Evolutionary conservation across 2,113 vertebrate genomes (phyloP).

Genomic region (Carettochelys insculpta): DNA sequence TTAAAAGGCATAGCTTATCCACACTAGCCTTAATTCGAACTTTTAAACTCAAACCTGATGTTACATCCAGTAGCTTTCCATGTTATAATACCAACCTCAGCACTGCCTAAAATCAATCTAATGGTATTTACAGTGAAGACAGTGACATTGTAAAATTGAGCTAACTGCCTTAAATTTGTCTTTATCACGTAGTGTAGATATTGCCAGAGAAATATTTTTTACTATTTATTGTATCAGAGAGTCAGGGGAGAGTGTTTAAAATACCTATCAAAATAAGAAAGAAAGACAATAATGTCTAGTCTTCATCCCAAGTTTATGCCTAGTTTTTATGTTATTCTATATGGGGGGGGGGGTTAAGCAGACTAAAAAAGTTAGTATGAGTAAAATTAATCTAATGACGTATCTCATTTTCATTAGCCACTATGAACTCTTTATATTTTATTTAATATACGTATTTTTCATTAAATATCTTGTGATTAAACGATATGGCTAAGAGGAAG

Average conservation of each 20-base stretch:
- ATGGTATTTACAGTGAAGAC: no score
- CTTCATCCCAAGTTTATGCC: neutral
- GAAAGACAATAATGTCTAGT: neutral
- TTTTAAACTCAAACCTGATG: no score
- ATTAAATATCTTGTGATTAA: neutral
- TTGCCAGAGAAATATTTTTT: slow-evolving; percentile 9
- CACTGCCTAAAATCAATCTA: no score
- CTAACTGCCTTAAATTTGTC: no score
- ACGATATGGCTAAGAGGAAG: neutral
- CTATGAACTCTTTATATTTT: neutral
- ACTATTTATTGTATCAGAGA: neutral
- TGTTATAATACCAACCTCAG: no score
- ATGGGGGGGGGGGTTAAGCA: neutral
- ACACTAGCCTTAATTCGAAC: no score
- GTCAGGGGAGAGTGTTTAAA: neutral
- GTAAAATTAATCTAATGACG: neutral
- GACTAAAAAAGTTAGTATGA: neutral
- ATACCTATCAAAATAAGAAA: neutral
- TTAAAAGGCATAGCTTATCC: no score
- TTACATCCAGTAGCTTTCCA: no score
- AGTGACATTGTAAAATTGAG: no score
- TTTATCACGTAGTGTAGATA: no score
- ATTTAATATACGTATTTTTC: neutral
- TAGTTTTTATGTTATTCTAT: neutral
- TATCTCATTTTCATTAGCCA: neutral